Evolutionary conservation across 2,888 invertebrate genomes (phyloP), one percentile per base, ranked within the genome.

Genomic region (Lithophane semibrunnea): DNA sequence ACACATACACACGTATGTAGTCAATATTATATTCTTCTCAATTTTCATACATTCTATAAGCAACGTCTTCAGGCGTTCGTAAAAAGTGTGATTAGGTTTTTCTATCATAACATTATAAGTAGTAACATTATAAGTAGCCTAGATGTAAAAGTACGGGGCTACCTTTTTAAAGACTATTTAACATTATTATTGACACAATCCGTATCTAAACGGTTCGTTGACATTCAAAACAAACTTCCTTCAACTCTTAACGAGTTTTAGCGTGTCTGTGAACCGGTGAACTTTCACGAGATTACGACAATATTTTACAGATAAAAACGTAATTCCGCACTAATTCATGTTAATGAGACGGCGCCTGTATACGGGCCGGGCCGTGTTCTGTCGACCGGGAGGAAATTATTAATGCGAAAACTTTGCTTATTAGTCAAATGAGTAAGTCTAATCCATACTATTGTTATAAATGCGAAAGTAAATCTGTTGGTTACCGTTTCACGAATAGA

Each of bases 241-340:
- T 56, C 44, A 47, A 61, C 63, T 56, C 61, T 18, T 60, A 60
- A 82, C 52, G 54, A 81, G 75, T 69, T 77, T 86, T 67, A 86
- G 58, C 78, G 47, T 52, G 61, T 64, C 63, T 47, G 52, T 79
- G 64, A 80, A 66, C 81, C 81, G 81, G 42, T 69, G 69, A 83
- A 72, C 82, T 76, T 76, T 56, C 44, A 61, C 60, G 61, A 73
- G 79, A 83, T 86, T 56, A 73, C 61, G 47, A 24, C 37, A 60
- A 66, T 73, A 83, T 83, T 86, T 78, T 73, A 65, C 56, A 78
- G 66, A 83, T 73, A 67, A 83, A 86, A 83, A 86, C 79, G 49
- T 44, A 79, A 84, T 74, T 75, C 52, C 16, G n/a, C 37, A 71
- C 56, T 84, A 73, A 86, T 84, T 84, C 72, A 79, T 84, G 70